Base-by-base conservation (phyloP, 2,113 vertebrate genomes). In the Xenopus laevis region DNA sequence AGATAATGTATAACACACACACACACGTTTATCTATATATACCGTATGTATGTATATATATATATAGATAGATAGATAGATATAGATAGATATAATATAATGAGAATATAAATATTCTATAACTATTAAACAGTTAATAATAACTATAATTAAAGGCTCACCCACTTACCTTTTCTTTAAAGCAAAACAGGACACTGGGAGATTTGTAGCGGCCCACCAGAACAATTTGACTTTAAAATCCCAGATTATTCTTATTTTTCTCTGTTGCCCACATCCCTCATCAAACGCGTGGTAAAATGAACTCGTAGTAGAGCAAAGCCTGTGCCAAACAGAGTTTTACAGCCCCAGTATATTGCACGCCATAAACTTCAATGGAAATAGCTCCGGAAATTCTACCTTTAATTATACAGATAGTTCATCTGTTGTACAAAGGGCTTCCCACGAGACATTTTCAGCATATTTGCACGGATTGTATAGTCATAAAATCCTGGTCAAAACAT, bases 311-410 rank as follows among this genome's bases (percentile, higher is more conserved):
- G 86, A 84, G 55, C 64, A 60, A 76, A 84, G 84, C 72, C 83
- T 78, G 65, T 74, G 78, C 83, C 85, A 87, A 87, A 21, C 53
- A 87, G 81, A 82, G 81, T 89, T 91, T 92, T 92, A 91, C 87
- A 88, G 83, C 91, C 84, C 86, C 81, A 80, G 85, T 91, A 74
- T 81, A 93, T 91, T 89, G 87, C 91, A 89, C 89, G 90, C 82
- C 91, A 93, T 92, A 93, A 92, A 93, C 86, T 86, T 82, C 89
- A 92, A 92, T 92, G 84, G 86, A 18, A 84, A 90, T 89, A 89
- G 85, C 89, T 83, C 91, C 89, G 91, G 91, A 92, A 91, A 92
- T 87, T 89, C 85, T 91, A 85, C 86, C 84, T 83, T 87, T 85
- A 90, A 89, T 91, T 85, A 88, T 90, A 81, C 79, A 86, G 86